A percentile compares a stretch with the other conserved stretches of the same genome.
These are phyloP conservation scores for Salvelinus fontinalis DNA, from an alignment of 2,113 vertebrate species.

Conservation along the genomic window DNA sequence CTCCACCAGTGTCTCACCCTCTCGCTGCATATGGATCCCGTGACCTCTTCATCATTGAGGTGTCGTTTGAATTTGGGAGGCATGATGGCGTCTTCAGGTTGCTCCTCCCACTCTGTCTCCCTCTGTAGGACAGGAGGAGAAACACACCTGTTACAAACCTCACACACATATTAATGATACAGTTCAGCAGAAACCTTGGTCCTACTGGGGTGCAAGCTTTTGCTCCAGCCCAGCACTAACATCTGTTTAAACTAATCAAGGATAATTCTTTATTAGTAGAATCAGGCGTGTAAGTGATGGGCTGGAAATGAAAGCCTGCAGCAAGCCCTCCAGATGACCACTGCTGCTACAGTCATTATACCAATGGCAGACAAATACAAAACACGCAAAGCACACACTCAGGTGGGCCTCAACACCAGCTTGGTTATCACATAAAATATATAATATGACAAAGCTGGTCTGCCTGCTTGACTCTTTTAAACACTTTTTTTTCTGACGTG, in stretches of 20 bases:
- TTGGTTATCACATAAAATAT: no score
- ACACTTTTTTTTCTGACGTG: no score
- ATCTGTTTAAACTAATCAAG: not conserved
- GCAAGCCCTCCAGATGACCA: no score
- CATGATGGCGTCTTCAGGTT: conserved; percentile 80
- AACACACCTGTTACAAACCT: not conserved
- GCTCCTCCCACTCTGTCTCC: conserved; percentile 79
- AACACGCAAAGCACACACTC: no score
- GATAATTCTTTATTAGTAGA: not conserved
- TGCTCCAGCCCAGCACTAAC: not conserved
- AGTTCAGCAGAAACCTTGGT: not conserved
- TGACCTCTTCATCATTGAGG: conserved; percentile 95
- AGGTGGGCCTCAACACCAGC: no score
- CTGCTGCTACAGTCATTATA: no score
- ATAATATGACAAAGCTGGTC: no score
- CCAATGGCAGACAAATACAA: no score
- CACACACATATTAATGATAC: not conserved
- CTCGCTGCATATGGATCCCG: conserved; percentile 94
- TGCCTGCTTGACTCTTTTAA: no score
- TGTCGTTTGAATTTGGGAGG: conserved; percentile 98
- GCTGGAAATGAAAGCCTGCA: no score
- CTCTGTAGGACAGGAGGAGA: conserved; percentile 59
- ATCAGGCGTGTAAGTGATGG: not conserved
- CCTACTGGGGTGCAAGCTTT: not conserved
- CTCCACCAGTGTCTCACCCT: conserved; percentile 72